These are phyloP conservation scores for Propithecus deckenii DNA, from an alignment of 2,797 vertebrate genomes.

Conservation along the genomic window DNA sequence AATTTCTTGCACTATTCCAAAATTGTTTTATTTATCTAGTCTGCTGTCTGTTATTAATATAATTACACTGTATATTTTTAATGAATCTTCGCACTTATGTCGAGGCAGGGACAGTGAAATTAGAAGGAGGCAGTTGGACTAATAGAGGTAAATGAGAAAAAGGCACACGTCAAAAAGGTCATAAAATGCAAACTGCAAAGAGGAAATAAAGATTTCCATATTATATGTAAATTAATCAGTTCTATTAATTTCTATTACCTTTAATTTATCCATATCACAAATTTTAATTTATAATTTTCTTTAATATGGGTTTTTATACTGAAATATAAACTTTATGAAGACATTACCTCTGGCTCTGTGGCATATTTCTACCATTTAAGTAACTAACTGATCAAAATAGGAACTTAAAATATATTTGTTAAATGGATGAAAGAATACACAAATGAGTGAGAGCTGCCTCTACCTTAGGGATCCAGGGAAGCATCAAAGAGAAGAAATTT, in stretches of 20 bases:
- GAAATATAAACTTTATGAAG: neutral
- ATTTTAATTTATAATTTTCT: neutral
- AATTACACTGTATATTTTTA: slow-evolving; percentile 27
- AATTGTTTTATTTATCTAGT: slow-evolving; percentile 57
- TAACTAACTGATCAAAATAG: neutral
- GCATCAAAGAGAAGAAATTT: neutral
- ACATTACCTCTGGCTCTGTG: neutral
- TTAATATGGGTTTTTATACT: neutral
- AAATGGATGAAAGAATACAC: neutral
- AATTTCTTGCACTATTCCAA: slow-evolving; percentile 53
- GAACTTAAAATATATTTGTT: neutral
- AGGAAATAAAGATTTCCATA: neutral
- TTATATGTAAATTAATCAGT: neutral
- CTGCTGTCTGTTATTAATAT: neutral
- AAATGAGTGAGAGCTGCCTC: neutral
- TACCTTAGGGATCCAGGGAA: neutral
- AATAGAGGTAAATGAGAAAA: neutral
- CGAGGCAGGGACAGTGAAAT: neutral
- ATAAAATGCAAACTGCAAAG: neutral
- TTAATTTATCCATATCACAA: neutral
- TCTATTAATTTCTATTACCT: neutral
- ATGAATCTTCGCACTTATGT: neutral
- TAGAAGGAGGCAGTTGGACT: neutral
- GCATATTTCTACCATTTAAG: neutral
- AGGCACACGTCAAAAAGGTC: neutral